Evolutionary conservation across 2,113 vertebrate species (phyloP).

Genomic region (Rhizomys pruinosus): DNA sequence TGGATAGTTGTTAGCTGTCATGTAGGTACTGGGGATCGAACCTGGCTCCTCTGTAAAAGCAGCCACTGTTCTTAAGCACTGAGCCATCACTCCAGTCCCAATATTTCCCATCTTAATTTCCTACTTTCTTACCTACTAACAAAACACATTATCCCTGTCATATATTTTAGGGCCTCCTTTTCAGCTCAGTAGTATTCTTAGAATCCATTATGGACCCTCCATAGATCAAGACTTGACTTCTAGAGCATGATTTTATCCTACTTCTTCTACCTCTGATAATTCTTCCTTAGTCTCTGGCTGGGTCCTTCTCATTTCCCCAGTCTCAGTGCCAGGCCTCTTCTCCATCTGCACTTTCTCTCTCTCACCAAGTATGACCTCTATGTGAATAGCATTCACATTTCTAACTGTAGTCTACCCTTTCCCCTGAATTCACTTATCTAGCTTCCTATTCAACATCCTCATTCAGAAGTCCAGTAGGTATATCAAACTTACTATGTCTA

Average conservation of each 20-base stretch:
- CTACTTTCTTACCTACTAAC: not conserved
- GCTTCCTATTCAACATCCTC: too few relatives aligned
- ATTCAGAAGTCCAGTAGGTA: too few relatives aligned
- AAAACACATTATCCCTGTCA: not conserved
- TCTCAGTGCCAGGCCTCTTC: not conserved
- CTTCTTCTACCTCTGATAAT: not conserved
- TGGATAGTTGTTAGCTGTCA: too few relatives aligned
- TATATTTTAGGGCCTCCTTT: not conserved
- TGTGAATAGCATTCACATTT: not conserved
- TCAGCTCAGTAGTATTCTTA: not conserved
- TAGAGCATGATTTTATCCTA: not conserved
- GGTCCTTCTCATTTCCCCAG: not conserved
- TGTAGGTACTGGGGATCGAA: too few relatives aligned
- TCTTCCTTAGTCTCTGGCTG: not conserved
- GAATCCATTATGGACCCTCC: not conserved
- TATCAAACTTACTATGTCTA: not conserved
- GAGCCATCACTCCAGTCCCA: too few relatives aligned
- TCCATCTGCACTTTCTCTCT: not conserved
- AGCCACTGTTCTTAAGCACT: too few relatives aligned
- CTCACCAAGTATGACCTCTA: not conserved
- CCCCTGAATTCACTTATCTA: not conserved
- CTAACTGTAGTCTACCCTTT: not conserved
- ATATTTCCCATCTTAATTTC: not conserved
- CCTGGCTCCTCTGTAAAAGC: too few relatives aligned
- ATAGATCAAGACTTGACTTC: not conserved